Conservation (phyloP, 2,888 invertebrate species). For the Nymphalis polychloros region DNA sequence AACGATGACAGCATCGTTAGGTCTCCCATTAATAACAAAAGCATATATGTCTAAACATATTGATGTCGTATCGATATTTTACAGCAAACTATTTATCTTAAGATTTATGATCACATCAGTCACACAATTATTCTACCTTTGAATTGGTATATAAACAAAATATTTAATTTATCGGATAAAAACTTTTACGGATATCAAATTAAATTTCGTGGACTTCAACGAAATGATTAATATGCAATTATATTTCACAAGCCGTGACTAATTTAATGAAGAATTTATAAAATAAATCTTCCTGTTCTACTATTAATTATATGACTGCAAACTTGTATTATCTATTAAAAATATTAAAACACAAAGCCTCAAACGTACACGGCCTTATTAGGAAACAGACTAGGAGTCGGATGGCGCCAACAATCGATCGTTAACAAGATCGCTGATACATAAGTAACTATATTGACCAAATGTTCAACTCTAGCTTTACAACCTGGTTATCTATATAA, state of each 20-base stretch:
- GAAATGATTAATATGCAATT: no score
- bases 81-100: conserved; percentile 63
- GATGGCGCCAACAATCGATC: conserved; percentile 63
- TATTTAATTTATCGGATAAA: no score
- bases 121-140: conserved; percentile 51
- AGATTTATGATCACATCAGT: conserved; percentile 66
- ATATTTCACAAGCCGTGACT: neutral
- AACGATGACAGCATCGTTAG: conserved; percentile 52
- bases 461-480: conserved; percentile 3
- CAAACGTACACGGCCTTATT: conserved; percentile 45
- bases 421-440: conserved; percentile 46
- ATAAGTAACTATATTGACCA: conserved; percentile 33
- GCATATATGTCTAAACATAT: conserved; percentile 59
- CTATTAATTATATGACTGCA: neutral
- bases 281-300: neutral
- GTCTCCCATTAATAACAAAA: conserved; percentile 56
- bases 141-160: no score
- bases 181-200: no score
- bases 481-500: neutral
- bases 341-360: conserved; percentile 28
- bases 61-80: conserved; percentile 70
- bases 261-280: neutral
- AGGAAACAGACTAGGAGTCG: conserved; percentile 44
- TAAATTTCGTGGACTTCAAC: no score
- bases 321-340: conserved; percentile 15